Conservation (phyloP, 1,140 invertebrate genomes). For the Halictus rubicundus region DNA sequence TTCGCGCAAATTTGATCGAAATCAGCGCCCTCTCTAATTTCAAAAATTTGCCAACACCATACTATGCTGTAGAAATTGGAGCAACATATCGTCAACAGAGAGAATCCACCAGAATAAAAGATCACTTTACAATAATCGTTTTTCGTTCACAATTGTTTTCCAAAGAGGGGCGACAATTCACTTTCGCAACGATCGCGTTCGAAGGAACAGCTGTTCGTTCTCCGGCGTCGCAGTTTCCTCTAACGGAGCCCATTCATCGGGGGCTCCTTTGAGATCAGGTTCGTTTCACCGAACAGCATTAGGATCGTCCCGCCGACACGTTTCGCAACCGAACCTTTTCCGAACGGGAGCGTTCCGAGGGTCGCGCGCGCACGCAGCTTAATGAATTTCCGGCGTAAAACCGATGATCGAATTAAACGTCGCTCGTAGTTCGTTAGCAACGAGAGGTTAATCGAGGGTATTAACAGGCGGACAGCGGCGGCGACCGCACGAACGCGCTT, state of each 20-base stretch:
- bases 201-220: too few relatives aligned
- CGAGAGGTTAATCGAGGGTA: slow-evolving; percentile 42
- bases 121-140: too few relatives aligned
- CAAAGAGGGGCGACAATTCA: too few relatives aligned
- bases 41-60: too few relatives aligned
- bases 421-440: slow-evolving; percentile 34
- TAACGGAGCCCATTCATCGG: not conserved
- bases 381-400: slow-evolving; percentile 36
- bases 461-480: slow-evolving; percentile 7
- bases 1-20: too few relatives aligned
- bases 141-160: too few relatives aligned
- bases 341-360: not conserved
- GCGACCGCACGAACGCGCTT: not conserved
- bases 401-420: slow-evolving; percentile 44
- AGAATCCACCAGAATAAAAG: too few relatives aligned
- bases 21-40: too few relatives aligned
- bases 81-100: too few relatives aligned
- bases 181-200: too few relatives aligned
- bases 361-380: not conserved
- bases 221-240: too few relatives aligned
- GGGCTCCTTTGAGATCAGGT: not conserved
- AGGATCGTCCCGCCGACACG: not conserved
- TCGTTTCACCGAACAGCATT: not conserved
- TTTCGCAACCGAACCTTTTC: not conserved
- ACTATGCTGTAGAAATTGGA: too few relatives aligned